Base-by-base conservation (phyloP, 2,888 invertebrate genomes). In the Drosophila mimetica region DNA sequence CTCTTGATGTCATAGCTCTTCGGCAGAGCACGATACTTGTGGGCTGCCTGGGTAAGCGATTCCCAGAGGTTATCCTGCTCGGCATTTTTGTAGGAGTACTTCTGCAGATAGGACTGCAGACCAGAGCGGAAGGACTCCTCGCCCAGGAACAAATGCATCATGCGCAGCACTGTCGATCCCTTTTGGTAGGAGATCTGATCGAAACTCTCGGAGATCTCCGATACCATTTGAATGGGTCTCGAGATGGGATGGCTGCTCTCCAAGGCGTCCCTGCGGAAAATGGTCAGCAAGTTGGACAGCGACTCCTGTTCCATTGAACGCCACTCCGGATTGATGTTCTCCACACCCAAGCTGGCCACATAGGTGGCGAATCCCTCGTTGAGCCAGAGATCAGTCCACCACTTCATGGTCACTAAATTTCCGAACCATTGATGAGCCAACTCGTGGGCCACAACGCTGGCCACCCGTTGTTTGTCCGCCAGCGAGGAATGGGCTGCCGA, bases 81-180 rank as follows among this genome's bases (percentile, higher is more conserved):
- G 0, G 97, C 96, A 88, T 95, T 97, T 2, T 90, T 89, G 90
- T 95, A 97, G 30, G 94, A 93, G 83, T 94, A 93, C 59, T 93
- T 93, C 1, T 92, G 90, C 16, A 96, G 91, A 90, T 96, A 96
- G 74, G 93, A 94, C 63, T 94, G 94, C 11, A 96, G 92, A 9
- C 95, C 96, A 0, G 78, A 69, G 1, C 94, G 93, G 91, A 97
- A 95, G 14, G 95, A 93, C 0, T 94, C 93, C 48, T 96, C 94
- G 0, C 98, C 97, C 22, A 98, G 93, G 91, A 97, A 96, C 89
- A 95, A 93, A 76, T 95, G 94, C 96, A 98, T 97, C 98, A 99
- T 99, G 44, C 98, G 93, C 69, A 99, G 94, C 44, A 99, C 93
- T 0, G 95, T 94, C 0, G 97, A 95, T 0, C 97, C 97, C 92